phyloP scores from a whole-genome alignment of 2,797 vertebrate genomes.

The Malurus splendens region DNA sequence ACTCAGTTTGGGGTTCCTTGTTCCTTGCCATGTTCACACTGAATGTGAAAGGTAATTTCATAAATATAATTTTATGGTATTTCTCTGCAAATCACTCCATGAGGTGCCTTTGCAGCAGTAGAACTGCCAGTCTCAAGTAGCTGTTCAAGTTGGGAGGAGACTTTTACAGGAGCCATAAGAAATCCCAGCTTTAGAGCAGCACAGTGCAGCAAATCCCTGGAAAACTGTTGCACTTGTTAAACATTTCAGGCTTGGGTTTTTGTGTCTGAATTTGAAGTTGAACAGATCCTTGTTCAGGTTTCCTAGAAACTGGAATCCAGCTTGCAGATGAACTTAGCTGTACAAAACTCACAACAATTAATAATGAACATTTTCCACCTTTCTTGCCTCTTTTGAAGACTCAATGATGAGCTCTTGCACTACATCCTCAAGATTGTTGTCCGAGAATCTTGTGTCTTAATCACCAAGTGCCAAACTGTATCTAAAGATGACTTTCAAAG shows the following conservation, averaged over 20 bases:
- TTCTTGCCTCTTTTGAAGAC: slow-evolving; percentile 72
- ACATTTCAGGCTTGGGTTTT: not conserved
- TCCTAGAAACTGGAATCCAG: not conserved
- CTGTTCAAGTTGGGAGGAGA: not conserved
- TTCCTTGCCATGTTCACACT: fast-evolving
- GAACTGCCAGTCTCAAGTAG: not conserved
- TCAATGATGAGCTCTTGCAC: slow-evolving; percentile 95
- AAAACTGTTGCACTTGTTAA: not conserved
- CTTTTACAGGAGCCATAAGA: not conserved
- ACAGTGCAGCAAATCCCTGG: not conserved
- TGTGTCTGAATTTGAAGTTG: not conserved
- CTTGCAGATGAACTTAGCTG: not conserved
- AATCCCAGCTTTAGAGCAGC: not conserved
- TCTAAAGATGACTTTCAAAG: slow-evolving; percentile 97
- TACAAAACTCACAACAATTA: not conserved
- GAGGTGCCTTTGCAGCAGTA: not conserved
- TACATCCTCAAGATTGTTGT: slow-evolving; percentile 98
- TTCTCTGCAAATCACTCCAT: not conserved
- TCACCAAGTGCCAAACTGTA: slow-evolving; percentile 98
- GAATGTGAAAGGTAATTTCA: not conserved
- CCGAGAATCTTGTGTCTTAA: slow-evolving; percentile 95
- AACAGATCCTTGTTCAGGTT: not conserved
- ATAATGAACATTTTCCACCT: slow-evolving; percentile 9
- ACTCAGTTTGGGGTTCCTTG: not conserved
- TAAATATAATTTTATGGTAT: fast-evolving